These are phyloP conservation scores for Austrofundulus limnaeus DNA, from an alignment of 2,113 vertebrate genomes.

Conservation along the genomic window DNA sequence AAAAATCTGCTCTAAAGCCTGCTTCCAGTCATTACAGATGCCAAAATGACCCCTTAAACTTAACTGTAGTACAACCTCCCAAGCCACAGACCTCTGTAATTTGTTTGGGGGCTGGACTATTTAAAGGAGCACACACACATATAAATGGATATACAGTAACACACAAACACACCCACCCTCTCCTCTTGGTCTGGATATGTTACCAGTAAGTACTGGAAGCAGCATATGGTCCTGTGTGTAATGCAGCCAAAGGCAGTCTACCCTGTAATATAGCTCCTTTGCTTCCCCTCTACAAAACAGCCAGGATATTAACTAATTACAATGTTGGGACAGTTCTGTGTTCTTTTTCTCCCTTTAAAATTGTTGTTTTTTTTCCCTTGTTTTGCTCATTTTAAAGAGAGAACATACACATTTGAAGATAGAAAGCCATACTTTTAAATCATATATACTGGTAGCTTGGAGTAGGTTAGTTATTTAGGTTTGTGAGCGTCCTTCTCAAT, in stretches of 20 bases:
- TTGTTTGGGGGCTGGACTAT: conserved; percentile 38
- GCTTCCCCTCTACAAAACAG: conserved; percentile 59
- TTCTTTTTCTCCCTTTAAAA: conserved; percentile 36
- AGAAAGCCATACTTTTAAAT: too few relatives aligned
- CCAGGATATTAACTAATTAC: conserved; percentile 70
- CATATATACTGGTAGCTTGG: too few relatives aligned
- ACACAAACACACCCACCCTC: conserved; percentile 62
- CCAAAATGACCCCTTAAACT: conserved; percentile 32
- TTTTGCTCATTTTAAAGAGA: conserved; percentile 40
- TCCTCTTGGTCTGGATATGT: conserved; percentile 55
- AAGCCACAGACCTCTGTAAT: conserved; percentile 62
- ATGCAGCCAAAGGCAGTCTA: conserved; percentile 56
- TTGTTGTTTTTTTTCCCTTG: too few relatives aligned
- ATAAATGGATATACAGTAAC: conserved; percentile 12
- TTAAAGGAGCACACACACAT: conserved; percentile 23
- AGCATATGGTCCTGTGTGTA: conserved; percentile 63
- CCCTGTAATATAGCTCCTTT: conserved; percentile 73
- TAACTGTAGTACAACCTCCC: conserved; percentile 28
- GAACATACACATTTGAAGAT: conserved; percentile 41
- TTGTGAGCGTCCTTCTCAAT: too few relatives aligned
- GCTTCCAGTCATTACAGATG: conserved; percentile 43
- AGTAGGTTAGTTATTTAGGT: too few relatives aligned
- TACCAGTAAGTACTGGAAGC: conserved; percentile 54
- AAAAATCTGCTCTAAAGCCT: conserved; percentile 44
- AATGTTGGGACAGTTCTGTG: conserved; percentile 58